Evolutionary conservation across 37 sponge, comb jelly and placozoan species (phyloP), one percentile per base, ranked within the genome.

Genomic region (Ephydatia muelleri): DNA sequence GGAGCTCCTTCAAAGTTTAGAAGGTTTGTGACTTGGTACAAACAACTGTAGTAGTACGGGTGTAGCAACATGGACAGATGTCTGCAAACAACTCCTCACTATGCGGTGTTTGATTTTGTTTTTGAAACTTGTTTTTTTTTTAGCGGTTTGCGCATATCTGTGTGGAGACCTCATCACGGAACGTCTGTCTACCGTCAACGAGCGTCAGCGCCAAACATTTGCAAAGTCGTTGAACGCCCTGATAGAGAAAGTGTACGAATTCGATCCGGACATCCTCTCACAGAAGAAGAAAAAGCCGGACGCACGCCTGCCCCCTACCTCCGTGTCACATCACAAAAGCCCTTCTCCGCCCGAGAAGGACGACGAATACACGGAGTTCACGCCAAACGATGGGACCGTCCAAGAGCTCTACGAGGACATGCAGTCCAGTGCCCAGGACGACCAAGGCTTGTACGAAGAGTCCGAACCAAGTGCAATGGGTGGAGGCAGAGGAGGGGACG

Each of bases 331-430:
- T 0, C 68, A 4, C 30, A 22, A 66, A 4, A n/a, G 14, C 13
- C 48, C 75, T 49, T 29, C 73, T 29, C 37, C 68, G 25, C 14
- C 4, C 47, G 6, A 43, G 47, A 37, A 74, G 23, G 65, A 67
- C 14, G 81, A 80, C 57, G 87, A 91, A 37, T 83, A 91, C 37
- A 57, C 83, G 34, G 57, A 36, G 25, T 86, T 82, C 49, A 8
- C 66, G 2, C 78, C 80, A 12, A 70, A 68, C 16, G 81, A 72
- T 64, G 91, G 73, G 14, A 72, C 36, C 26, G 80, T 77, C 26
- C 88, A 84, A 49, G 93, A 88, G 76, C 48, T 83, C 76, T 92
- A 92, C 38, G 93, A 92, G 69, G 89, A 67, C 25, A 81, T 87
- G 75, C 66, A 26, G 0, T 2, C 25, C 5, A 77, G 30, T 2